These are phyloP conservation scores for Rutilus rutilus DNA, from an alignment of 2,113 vertebrate species.

Conservation along the genomic window DNA sequence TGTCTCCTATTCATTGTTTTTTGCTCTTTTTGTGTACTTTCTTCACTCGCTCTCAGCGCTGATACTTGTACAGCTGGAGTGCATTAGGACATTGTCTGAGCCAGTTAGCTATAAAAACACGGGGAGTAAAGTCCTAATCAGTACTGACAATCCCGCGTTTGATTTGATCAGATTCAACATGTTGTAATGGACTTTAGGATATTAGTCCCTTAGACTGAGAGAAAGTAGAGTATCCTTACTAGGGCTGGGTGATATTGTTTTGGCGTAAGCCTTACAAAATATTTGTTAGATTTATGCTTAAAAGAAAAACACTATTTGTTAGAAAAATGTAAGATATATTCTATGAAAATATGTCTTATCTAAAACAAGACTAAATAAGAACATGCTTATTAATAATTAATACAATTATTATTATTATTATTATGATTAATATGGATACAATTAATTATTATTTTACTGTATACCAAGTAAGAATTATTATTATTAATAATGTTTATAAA, in stretches of 20 bases:
- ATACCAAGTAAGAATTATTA: not conserved
- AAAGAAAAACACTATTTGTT: not conserved
- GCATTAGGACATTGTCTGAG: constrained; percentile 28
- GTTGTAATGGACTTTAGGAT: constrained; percentile 1
- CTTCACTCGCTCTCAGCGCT: not conserved
- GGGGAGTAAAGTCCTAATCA: not conserved
- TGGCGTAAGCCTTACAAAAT: not conserved
- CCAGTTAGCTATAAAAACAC: constrained; percentile 13
- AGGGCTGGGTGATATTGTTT: not conserved
- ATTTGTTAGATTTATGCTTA: not conserved
- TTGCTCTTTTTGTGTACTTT: not conserved
- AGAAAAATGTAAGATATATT: not conserved
- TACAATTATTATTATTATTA: too few relatives aligned
- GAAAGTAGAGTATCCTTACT: not conserved
- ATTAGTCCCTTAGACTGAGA: not conserved
- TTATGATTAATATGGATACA: not conserved
- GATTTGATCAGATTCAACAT: constrained; percentile 18
- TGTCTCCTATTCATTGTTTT: constrained; percentile 33
- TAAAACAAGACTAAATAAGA: not conserved
- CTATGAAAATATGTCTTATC: not conserved
- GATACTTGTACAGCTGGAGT: constrained; percentile 25
- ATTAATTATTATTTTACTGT: not conserved
- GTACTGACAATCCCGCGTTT: not conserved
- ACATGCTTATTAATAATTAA: too few relatives aligned
- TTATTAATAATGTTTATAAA: not conserved